Evolutionary conservation across 2,113 vertebrate species (phyloP), one percentile per base, ranked within the genome.

Genomic region (Trinectes maculatus): DNA sequence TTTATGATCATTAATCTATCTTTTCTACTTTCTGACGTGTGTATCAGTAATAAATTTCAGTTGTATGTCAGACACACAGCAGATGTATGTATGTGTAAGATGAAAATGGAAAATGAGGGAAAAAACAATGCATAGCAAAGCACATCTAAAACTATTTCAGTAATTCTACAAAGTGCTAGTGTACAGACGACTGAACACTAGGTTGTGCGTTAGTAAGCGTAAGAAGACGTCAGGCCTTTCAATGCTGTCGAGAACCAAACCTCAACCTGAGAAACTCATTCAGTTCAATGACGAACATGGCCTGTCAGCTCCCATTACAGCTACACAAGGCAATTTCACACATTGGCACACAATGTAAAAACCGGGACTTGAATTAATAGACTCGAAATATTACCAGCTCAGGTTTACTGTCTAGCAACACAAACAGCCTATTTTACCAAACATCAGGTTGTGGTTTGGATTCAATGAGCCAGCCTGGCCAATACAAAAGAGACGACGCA

Each of bases 201-300:
- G 64, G 67, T 76, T 86, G 83, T 86, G 77, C 70, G 72, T 83
- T 77, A 36, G 18, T 57, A 67, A 57, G 28, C 31, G 29, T 49
- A 63, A 70, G 57, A 75, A 60, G 62, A 70, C 40, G 29, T 31
- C 16, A 31, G 31, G 26, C 29, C 29, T 52, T 71, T 42, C 39
- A 36, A 26, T 28, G 29, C 43, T 26, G 22, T 6, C 13, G 31
- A 36, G 11, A 49, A 29, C 55, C 73, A 60, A 70, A 69, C 46
- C 54, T 69, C 42, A 64, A 68, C 64, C 57, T 61, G 56, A 37
- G 36, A 18, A 57, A 68, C 67, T 72, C 46, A 64, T 39, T 73
- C 25, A 65, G 21, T 12, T 63, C 7, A 24, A 43, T 55, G 57
- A 66, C 21, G 48, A 52, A 47, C 21, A n/a, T 18, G 37, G 18